phyloP scores from a whole-genome alignment of 92 coral and sea anemone species.

The Palythoa grandiflora region DNA sequence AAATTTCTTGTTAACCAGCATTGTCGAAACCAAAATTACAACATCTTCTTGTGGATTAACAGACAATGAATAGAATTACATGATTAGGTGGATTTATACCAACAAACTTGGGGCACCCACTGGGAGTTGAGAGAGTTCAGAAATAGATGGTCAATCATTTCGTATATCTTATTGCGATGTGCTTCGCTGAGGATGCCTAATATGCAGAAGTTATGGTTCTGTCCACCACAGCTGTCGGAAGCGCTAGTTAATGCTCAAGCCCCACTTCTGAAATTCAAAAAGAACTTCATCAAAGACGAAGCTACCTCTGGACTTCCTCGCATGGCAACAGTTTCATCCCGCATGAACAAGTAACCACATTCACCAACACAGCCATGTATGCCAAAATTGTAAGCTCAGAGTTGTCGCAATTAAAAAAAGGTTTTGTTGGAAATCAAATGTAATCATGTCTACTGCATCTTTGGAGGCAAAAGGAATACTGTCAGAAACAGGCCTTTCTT shows the following conservation, averaged over 20 bases:
- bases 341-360: conserved; percentile 54
- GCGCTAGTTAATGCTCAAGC: conserved; percentile 5
- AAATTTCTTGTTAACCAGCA: too few relatives aligned
- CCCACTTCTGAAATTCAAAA: conserved; percentile 36
- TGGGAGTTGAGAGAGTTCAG: too few relatives aligned
- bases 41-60: too few relatives aligned
- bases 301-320: conserved; percentile 43
- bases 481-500: not conserved
- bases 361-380: conserved; percentile 49
- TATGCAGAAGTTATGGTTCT: too few relatives aligned
- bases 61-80: too few relatives aligned
- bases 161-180: too few relatives aligned
- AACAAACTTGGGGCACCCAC: too few relatives aligned
- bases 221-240: conserved; percentile 46
- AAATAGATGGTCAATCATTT: too few relatives aligned
- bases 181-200: too few relatives aligned
- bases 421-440: conserved; percentile 52
- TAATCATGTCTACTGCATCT: conserved; percentile 39
- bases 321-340: conserved; percentile 47
- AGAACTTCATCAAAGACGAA: conserved; percentile 25
- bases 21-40: too few relatives aligned
- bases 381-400: conserved; percentile 56
- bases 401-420: conserved; percentile 36
- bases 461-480: not conserved
- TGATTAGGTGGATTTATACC: too few relatives aligned